Percentiles rank a stretch among this genome's conserved stretches.
phyloP scores from a whole-genome alignment of 92 coral and sea anemone species.

The Blastomussa wellsi region DNA sequence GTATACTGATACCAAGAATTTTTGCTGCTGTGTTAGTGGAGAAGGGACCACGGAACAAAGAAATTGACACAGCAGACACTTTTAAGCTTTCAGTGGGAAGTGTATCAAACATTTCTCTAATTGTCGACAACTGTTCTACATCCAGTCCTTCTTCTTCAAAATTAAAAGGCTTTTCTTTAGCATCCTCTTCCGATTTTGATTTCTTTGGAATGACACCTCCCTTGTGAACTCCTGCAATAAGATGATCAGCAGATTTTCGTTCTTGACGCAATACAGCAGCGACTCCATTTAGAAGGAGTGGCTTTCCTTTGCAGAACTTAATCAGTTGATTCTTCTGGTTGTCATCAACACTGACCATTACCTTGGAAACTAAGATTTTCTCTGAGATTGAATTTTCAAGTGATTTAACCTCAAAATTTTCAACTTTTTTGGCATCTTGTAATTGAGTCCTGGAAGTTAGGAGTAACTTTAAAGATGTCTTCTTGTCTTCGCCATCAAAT shows the following conservation, averaged over 20 bases:
- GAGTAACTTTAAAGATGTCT: conserved; percentile 28
- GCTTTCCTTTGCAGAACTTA: conserved; percentile 6
- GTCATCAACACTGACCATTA: not conserved
- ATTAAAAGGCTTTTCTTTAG: conserved; percentile 22
- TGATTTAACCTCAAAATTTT: conserved; percentile 12
- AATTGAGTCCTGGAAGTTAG: conserved; percentile 60
- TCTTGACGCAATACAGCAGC: conserved; percentile 13
- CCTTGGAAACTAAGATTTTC: conserved; percentile 4
- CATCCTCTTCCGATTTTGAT: conserved; percentile 16
- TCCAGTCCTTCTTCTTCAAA: conserved; percentile 28
- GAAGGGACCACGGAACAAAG: conserved; percentile 67
- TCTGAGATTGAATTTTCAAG: not conserved
- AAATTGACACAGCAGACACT: conserved; percentile 63
- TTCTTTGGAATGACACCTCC: not conserved
- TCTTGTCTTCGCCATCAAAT: not conserved
- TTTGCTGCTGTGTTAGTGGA: conserved; percentile 57
- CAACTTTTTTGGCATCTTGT: conserved; percentile 32
- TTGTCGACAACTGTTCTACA: conserved; percentile 11
- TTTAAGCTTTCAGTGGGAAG: conserved; percentile 51
- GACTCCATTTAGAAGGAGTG: conserved; percentile 2
- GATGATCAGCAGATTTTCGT: not conserved
- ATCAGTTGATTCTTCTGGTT: not conserved
- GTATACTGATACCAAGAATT: conserved; percentile 28
- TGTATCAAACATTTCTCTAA: conserved; percentile 54
- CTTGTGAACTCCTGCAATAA: conserved; percentile 8